Base-by-base conservation (phyloP, 2,113 vertebrate species). In the Catharus bicknelli region DNA sequence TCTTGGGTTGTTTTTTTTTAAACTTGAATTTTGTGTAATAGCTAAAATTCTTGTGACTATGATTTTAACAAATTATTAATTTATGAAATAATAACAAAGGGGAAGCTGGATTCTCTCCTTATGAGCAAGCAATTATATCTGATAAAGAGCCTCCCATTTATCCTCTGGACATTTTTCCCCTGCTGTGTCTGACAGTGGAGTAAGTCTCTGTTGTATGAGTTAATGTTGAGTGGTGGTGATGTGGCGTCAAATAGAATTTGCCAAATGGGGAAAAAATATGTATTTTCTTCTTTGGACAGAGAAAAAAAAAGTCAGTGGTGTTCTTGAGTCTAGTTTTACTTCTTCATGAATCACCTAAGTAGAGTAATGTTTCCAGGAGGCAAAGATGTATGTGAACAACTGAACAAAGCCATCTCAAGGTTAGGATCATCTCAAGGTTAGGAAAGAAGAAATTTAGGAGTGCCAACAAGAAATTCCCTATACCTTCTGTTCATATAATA, bases 51-150 rank as follows among this genome's bases (percentile, higher is more conserved):
- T 97, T 97, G 96, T 97, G 96, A 96, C 96, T 97, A 96, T 98
- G 97, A 97, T 97, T 97, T 97, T 98, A 96, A 97, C 95, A 96
- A 95, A 94, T 96, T 97, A 97, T 98, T 98, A 98, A 98, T 97
- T 98, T 98, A 98, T 98, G 96, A 97, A 97, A 96, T 94, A 97
- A 92, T 94, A 91, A 83, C 83, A 96, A 95, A 97, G 97, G 97
- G 97, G 98, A 98, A 98, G 97, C 98, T 98, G 98, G 97, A 95
- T 97, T 98, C 86, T 98, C 97, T 98, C 98, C 97, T 97, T 87
- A 95, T 75, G 87, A 96, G 91, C 89, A 96, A 91, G 87, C 95
- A 94, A 53, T 96, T 96, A 95, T 94, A 88, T 90, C 96, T 93
- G 94, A 83, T 93, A 94, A 62, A 88, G 61, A 96, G 95, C 93